A percentile compares a stretch with the other conserved stretches of the same genome.
Evolutionary conservation across 2,797 vertebrate species (phyloP).

Genomic region (Ctenochaetus hawaiiensis): DNA sequence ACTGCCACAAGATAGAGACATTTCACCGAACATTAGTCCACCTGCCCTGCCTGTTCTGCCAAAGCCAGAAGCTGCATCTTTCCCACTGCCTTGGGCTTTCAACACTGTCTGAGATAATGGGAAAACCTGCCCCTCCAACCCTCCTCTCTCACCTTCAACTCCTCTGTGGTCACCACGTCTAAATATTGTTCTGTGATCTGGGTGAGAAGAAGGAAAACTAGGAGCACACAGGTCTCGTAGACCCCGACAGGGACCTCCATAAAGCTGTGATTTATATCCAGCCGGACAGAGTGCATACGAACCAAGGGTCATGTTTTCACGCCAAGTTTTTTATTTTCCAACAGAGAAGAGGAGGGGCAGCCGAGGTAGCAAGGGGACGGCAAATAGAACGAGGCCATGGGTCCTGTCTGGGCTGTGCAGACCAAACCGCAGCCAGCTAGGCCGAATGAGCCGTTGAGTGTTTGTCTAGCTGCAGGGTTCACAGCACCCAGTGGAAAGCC

Average conservation of each 20-base stretch:
- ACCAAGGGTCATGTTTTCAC: constrained; percentile 72
- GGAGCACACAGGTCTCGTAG: constrained; percentile 69
- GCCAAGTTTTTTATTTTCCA: constrained; percentile 72
- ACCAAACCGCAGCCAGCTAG: constrained; percentile 72
- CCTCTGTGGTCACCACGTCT: constrained; percentile 67
- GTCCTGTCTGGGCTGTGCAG: constrained; percentile 71
- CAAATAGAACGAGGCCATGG: constrained; percentile 80
- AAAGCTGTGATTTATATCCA: constrained; percentile 86
- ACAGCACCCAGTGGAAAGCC: constrained; percentile 79
- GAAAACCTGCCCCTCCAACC: constrained; percentile 77
- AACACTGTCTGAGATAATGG: constrained; percentile 79
- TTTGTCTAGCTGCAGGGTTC: constrained; percentile 86
- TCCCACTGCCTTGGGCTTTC: constrained; percentile 41
- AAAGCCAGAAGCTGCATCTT: constrained; percentile 18
- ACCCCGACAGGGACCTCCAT: constrained; percentile 76
- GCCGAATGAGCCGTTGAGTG: constrained; percentile 77
- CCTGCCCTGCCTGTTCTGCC: constrained; percentile 19
- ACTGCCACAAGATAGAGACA: neutral
- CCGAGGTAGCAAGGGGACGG: constrained; percentile 60
- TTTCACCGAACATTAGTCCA: constrained; percentile 8
- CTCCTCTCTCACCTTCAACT: constrained; percentile 23
- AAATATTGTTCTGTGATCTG: constrained; percentile 87
- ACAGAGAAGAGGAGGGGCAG: constrained; percentile 56
- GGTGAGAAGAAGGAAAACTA: constrained; percentile 77
- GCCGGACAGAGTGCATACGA: constrained; percentile 72